phyloP scores from a whole-genome alignment of 1,140 invertebrate species.

The Bombus ignitus region DNA sequence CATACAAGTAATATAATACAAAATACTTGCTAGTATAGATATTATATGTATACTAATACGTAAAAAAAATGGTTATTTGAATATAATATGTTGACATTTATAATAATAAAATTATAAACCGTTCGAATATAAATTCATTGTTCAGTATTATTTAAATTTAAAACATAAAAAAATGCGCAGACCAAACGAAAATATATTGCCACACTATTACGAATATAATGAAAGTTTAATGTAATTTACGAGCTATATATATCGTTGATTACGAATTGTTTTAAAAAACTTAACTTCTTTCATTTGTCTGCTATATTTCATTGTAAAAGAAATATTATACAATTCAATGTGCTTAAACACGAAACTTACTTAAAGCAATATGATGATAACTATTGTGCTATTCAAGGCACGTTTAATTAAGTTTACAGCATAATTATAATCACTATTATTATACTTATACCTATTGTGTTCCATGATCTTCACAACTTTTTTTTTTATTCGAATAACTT shows the following conservation, averaged over 20 bases:
- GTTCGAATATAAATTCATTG: background rate
- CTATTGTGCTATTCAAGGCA: slow-evolving; percentile 1
- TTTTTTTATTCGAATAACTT: background rate
- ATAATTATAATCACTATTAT: slow-evolving; percentile 20
- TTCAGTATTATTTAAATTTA: background rate
- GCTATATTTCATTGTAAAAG: background rate
- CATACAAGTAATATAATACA: background rate
- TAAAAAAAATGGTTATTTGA: background rate
- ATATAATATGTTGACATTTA: background rate
- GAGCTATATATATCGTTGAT: background rate
- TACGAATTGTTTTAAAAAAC: background rate
- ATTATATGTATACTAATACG: background rate
- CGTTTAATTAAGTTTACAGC: background rate
- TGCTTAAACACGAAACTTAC: slow-evolving; percentile 20
- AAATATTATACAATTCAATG: slow-evolving; percentile 9
- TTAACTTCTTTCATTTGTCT: background rate
- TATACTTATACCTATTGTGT: background rate
- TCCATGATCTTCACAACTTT: background rate
- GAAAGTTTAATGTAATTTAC: background rate
- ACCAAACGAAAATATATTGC: background rate
- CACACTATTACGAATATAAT: background rate
- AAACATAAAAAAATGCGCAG: background rate
- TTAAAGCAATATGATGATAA: slow-evolving; percentile 24
- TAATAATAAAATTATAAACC: slow-evolving; percentile 3
- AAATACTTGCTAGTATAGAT: background rate